Percentiles rank a stretch among this genome's conserved stretches.
phyloP scores from a whole-genome alignment of 2,888 invertebrate species.

The Drosophila tanythrix region DNA sequence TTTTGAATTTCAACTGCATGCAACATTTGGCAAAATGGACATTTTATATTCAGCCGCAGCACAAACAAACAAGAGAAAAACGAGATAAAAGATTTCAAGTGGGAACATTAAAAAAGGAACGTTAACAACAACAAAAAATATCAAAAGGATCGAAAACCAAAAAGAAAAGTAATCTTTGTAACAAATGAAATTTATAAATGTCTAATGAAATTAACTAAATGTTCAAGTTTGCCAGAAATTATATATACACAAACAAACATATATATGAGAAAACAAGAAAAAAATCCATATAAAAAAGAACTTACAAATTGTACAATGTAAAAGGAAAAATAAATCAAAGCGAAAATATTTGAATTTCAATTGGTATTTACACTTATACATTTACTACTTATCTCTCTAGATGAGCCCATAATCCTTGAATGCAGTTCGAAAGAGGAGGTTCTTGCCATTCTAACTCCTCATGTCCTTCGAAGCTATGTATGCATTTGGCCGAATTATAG shows the following conservation, averaged over 20 bases:
- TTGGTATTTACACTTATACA: neutral
- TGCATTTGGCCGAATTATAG: too few species aligned
- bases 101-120: slow-evolving; percentile 56
- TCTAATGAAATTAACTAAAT: slow-evolving; percentile 70
- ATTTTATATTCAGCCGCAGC: slow-evolving; percentile 13
- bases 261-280: slow-evolving; percentile 42
- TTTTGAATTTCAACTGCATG: slow-evolving; percentile 18
- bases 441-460: too few species aligned
- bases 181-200: slow-evolving; percentile 70
- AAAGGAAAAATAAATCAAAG: slow-evolving; percentile 5
- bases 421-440: neutral
- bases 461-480: too few species aligned
- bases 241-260: slow-evolving; percentile 65
- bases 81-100: slow-evolving; percentile 29
- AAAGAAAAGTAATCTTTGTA: slow-evolving; percentile 51
- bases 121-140: slow-evolving; percentile 64
- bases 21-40: slow-evolving; percentile 14
- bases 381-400: neutral
- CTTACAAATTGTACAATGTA: slow-evolving; percentile 53
- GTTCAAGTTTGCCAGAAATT: slow-evolving; percentile 82
- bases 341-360: slow-evolving; percentile 6
- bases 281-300: slow-evolving; percentile 34
- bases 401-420: neutral
- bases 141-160: slow-evolving; percentile 50
- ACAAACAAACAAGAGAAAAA: slow-evolving; percentile 31